Evolutionary conservation across 2,797 vertebrate genomes (phyloP), one percentile per base, ranked within the genome.

Genomic region (Euthynnus affinis): DNA sequence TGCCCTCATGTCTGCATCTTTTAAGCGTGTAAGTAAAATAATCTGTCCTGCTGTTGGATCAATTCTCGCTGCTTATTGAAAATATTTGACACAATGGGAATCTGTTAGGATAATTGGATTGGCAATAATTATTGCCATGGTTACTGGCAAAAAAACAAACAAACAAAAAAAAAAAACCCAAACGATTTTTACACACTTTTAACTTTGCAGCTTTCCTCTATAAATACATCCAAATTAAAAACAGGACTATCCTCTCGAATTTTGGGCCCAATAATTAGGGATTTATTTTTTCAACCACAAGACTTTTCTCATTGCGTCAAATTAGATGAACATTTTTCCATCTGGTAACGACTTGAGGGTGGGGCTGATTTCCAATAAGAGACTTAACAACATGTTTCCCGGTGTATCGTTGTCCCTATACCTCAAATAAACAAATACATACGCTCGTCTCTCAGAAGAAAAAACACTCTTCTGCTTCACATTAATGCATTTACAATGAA

Each of bases 321-420:
- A 78, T 62, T 5, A 62, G 5, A 69, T 66, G 1, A 10, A 70
- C 14, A 52, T 63, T 42, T 52, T 49, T 44, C 23, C 32, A 27
- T 34, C 53, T 61, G 14, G 25, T 56, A 55, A 52, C 57, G 65
- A 32, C 42, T 55, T 6, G 37, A 79, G 71, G 78, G 77, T 80
- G 82, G 71, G 74, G 71, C 65, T 59, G 69, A 0, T 69, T 74
- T 78, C 64, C 32, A 66, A 37, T 73, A 57, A 70, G 22, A 64
- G 4, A 71, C 23, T 1, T 46, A 66, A 55, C 40, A 71, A 15
- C 49, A 40, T 34, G 23, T 61, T 72, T 69, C 20, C 17, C 42
- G 32, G 25, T 49, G 10, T 18, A 53, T 27, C 46, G 1, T 13
- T 66, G 18, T 46, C 14, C n/a, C 61, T 46, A 1, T 17, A 18